phyloP scores from a whole-genome alignment of 2,113 vertebrate genomes.

The Tiliqua scincoides region DNA sequence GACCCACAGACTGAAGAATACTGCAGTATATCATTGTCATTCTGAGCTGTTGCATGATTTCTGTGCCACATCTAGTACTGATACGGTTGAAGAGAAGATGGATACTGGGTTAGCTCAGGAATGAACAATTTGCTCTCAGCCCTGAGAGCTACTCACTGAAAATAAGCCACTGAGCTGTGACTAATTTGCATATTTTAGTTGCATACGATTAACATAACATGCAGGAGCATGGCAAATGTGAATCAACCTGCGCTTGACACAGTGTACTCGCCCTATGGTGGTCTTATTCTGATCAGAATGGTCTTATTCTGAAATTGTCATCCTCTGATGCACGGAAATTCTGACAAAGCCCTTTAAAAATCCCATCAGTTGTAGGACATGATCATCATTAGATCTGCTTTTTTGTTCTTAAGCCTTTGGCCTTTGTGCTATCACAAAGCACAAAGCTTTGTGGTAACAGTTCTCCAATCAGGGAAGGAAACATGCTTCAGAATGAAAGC shows the following conservation, averaged over 20 bases:
- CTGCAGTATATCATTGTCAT: not conserved
- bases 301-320: too few relatives aligned
- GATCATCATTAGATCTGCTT: not conserved
- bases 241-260: conserved; percentile 7
- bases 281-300: not conserved
- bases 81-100: not conserved
- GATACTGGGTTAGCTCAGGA: not conserved
- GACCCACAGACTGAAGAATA: too few relatives aligned
- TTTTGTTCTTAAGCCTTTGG: not conserved
- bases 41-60: not conserved
- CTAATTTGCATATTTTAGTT: conserved; percentile 38
- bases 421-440: not conserved
- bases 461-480: not conserved
- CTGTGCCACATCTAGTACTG: not conserved
- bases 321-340: not conserved
- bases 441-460: not conserved
- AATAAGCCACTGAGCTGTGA: not conserved
- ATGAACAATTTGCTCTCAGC: not conserved
- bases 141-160: not conserved
- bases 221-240: conserved; percentile 12
- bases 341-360: not conserved
- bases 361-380: not conserved
- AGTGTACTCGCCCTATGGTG: not conserved
- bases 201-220: conserved; percentile 3
- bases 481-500: not conserved